Percentiles rank a stretch among this genome's conserved stretches.
These are phyloP conservation scores for Macquaria australasica DNA, from an alignment of 2,113 vertebrate species.

Conservation along the genomic window DNA sequence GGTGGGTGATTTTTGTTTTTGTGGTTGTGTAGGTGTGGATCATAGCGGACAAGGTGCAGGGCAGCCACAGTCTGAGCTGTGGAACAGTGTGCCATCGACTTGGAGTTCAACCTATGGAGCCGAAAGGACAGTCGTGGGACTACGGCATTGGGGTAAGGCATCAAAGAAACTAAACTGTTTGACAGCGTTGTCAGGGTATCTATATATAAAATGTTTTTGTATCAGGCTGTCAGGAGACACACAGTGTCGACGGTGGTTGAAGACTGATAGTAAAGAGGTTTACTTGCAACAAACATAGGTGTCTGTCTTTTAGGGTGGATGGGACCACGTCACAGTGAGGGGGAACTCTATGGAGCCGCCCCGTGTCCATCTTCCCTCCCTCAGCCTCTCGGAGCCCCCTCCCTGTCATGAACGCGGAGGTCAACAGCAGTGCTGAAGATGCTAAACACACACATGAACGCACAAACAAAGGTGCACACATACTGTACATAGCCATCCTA, in stretches of 20 bases:
- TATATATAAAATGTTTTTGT: not conserved
- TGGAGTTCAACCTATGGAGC: conserved; percentile 89
- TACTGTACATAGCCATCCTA: not conserved
- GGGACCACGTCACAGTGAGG: conserved; percentile 93
- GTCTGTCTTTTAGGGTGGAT: conserved; percentile 89
- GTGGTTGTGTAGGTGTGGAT: conserved; percentile 91
- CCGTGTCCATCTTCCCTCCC: conserved; percentile 60
- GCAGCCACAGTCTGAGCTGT: conserved; percentile 94
- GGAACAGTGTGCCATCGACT: conserved; percentile 94
- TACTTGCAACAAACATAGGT: not conserved
- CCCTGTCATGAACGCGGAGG: conserved; percentile 66
- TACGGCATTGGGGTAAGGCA: conserved; percentile 96
- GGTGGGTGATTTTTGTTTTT: not conserved
- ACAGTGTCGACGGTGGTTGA: not conserved
- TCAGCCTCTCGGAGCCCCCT: conserved; percentile 28
- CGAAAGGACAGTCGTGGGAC: conserved; percentile 94
- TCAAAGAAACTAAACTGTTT: not conserved
- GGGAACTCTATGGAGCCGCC: conserved; percentile 87
- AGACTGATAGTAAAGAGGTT: not conserved
- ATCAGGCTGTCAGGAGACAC: no score
- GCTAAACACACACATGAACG: conserved; percentile 66
- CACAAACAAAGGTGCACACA: not conserved
- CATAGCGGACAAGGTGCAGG: conserved; percentile 97
- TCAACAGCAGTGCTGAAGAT: conserved; percentile 74
- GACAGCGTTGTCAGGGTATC: not conserved